phyloP scores from a whole-genome alignment of 2,113 vertebrate genomes.

The Alectura lathami region DNA sequence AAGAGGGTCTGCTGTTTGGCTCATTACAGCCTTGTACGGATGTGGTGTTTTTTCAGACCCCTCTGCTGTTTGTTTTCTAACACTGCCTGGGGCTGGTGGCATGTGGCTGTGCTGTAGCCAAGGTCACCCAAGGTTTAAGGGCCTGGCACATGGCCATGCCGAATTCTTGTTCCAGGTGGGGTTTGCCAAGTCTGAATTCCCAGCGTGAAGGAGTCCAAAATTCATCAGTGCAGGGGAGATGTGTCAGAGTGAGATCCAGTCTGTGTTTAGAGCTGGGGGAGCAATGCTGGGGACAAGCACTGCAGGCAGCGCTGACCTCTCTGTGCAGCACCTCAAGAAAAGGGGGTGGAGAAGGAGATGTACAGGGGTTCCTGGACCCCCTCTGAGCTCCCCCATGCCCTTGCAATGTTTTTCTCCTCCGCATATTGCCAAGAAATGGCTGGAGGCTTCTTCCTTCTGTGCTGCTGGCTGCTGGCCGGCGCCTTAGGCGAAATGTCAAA shows the following conservation, averaged over 20 bases:
- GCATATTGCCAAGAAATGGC: background rate
- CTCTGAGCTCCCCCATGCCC: background rate
- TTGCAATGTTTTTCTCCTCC: background rate
- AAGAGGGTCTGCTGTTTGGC: background rate
- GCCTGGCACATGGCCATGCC: fast-evolving
- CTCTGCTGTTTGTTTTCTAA: background rate
- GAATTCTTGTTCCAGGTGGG: background rate
- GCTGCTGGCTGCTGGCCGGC: background rate
- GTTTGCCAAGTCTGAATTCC: background rate
- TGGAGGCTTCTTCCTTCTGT: background rate
- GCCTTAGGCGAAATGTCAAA: background rate
- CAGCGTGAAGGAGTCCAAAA: background rate
- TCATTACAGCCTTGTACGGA: background rate
- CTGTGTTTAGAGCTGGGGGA: background rate
- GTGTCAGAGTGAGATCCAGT: background rate
- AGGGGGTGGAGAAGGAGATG: background rate
- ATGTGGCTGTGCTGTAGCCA: constrained; percentile 21
- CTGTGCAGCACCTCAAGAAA: background rate
- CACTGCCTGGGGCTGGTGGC: background rate
- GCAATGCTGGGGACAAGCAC: background rate
- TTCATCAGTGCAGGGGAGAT: background rate
- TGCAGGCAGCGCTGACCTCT: background rate
- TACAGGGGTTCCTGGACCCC: background rate
- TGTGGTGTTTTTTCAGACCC: background rate
- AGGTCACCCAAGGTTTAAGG: constrained; percentile 12